A percentile compares a stretch with the other conserved stretches of the same genome.
Conservation (phyloP, 2,888 invertebrate species). For the Cheilosia vernalis region DNA sequence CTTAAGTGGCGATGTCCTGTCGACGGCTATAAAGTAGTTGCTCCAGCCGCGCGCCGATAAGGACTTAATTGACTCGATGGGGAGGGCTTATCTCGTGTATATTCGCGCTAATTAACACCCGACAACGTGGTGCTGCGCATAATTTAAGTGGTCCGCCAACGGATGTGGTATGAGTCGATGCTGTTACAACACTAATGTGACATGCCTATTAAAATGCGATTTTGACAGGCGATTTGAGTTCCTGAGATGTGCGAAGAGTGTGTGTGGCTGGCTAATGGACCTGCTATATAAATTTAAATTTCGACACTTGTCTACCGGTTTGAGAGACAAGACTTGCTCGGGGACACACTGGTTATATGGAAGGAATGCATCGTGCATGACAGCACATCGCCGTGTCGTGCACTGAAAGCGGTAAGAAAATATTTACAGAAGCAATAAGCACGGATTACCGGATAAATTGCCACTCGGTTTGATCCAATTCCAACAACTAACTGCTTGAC, state of each 20-base stretch:
- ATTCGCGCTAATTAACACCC: slow-evolving; percentile 74
- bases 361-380: slow-evolving; percentile 11
- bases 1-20: slow-evolving; percentile 70
- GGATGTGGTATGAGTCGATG: slow-evolving; percentile 6
- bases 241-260: slow-evolving; percentile 63
- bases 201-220: slow-evolving; percentile 74
- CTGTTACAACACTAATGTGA: slow-evolving; percentile 66
- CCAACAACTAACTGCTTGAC: slow-evolving; percentile 31
- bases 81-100: slow-evolving; percentile 68
- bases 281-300: slow-evolving; percentile 58
- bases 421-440: slow-evolving; percentile 75
- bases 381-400: background rate
- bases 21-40: slow-evolving; percentile 53
- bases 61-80: slow-evolving; percentile 71
- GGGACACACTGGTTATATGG: slow-evolving; percentile 2
- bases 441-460: slow-evolving; percentile 65
- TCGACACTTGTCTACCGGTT: slow-evolving; percentile 51
- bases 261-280: slow-evolving; percentile 58
- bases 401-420: slow-evolving; percentile 56
- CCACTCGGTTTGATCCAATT: slow-evolving; percentile 65
- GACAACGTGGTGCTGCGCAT: slow-evolving; percentile 69
- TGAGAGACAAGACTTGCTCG: background rate
- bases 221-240: slow-evolving; percentile 75
- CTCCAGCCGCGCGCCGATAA: slow-evolving; percentile 48
- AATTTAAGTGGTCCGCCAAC: slow-evolving; percentile 56